Conservation (phyloP, 2,113 vertebrate species). For the Dascyllus trimaculatus region DNA sequence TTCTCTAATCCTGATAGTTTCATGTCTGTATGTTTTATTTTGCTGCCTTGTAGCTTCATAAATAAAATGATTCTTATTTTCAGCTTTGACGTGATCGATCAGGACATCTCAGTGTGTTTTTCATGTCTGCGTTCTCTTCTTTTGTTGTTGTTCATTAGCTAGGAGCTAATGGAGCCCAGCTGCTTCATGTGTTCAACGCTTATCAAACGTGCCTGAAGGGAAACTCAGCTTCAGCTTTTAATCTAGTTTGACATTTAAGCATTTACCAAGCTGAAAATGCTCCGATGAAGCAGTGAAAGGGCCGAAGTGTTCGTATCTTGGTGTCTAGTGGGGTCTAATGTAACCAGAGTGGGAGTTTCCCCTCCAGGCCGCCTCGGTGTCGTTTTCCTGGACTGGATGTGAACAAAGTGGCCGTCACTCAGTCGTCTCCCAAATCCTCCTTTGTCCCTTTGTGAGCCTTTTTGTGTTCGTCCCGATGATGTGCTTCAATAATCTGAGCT, state of each 20-base stretch:
- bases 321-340: slow-evolving; percentile 38
- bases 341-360: slow-evolving; percentile 74
- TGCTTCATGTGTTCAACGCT: neutral
- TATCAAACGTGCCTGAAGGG: neutral
- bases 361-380: slow-evolving; percentile 63
- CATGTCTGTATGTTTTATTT: too few relatives aligned
- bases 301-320: slow-evolving; percentile 50
- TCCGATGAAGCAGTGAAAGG: slow-evolving; percentile 30
- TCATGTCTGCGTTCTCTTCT: neutral
- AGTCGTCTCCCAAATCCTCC: slow-evolving; percentile 59
- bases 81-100: too few relatives aligned
- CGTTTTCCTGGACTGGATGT: slow-evolving; percentile 56
- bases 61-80: too few relatives aligned
- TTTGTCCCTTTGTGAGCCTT: slow-evolving; percentile 21
- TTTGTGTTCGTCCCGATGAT: slow-evolving; percentile 1
- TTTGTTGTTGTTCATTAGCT: slow-evolving; percentile 18
- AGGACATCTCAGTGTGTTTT: neutral
- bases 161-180: slow-evolving; percentile 15
- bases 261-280: neutral
- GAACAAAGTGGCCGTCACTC: slow-evolving; percentile 75
- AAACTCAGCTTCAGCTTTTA: slow-evolving; percentile 18
- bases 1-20: too few relatives aligned
- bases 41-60: too few relatives aligned
- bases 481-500: slow-evolving; percentile 39
- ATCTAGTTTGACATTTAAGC: slow-evolving; percentile 41